Percentiles rank a stretch among this genome's conserved stretches.
Conservation (phyloP, 2,113 vertebrate genomes). For the human (Homo sapiens) region GRCh38 chr2:56359501-56360000, state of each 20-base stretch:
- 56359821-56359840: not conserved
- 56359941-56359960: not conserved
- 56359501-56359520: conserved; percentile 18
- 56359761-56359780: not conserved
- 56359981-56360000: not conserved
- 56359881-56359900: not conserved
- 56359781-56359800: not conserved
- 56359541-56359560: not conserved
- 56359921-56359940: not conserved
- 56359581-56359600: not conserved
- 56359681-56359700: not conserved
- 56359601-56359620: not conserved
- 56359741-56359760: not conserved
- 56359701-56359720: conserved; percentile 27
- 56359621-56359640: conserved; percentile 12
- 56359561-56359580: not conserved
- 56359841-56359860: not conserved
- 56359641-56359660: conserved; percentile 4
- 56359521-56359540: not conserved
- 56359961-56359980: not conserved
- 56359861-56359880: not conserved
- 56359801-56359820: not conserved
- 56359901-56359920: not conserved
- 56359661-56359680: not conserved
- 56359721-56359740: not conserved